Evolutionary conservation across 2,888 invertebrate genomes (phyloP), one percentile per base, ranked within the genome.

Genomic region (Belgica antarctica): DNA sequence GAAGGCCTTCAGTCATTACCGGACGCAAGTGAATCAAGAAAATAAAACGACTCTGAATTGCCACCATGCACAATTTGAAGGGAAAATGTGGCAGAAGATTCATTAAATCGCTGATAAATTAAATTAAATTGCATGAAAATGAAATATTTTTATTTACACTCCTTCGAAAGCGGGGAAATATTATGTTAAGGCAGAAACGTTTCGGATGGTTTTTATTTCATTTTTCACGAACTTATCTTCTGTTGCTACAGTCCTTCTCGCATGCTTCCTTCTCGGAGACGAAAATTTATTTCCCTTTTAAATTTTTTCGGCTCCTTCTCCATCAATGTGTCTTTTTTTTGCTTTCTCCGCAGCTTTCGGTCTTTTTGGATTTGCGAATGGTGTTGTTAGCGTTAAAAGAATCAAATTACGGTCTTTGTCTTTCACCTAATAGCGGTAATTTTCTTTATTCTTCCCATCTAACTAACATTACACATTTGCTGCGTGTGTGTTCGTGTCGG

Each of bases 111-210:
- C 19, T 65, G 24, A 46, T 65, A 65, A 65, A 65, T 65, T 65
- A 65, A 65, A 65, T 65, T 65, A 65, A 65, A 65, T 65, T 65
- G 65, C 65, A 65, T 28, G 47, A 65, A 47, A 65, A 65, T 47
- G 41, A 65, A 65, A 65, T 65, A 65, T 65, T 65, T 62, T 65
- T 65, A 65, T 63, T 63, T 63, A 24, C 22, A 24, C 22, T 63
- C 25, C 46, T 34, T n/a, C 41, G 5, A 47, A 15, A 15, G n/a
- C 34, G 7, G 7, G 7, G n/a, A n/a, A n/a, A n/a, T n/a, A n/a
- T n/a, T n/a, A n/a, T n/a, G n/a, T n/a, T n/a, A n/a, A 12, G 12
- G 34, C 34, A 34, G 10, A 41, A 41, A 15, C 41, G 2, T 41
- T 15, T 41, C 34, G 34, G 7, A 12, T 12, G 34, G 7, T 7